These are phyloP conservation scores for Sebastes matsubarae DNA, from an alignment of 2,797 vertebrate species.

Conservation along the genomic window DNA sequence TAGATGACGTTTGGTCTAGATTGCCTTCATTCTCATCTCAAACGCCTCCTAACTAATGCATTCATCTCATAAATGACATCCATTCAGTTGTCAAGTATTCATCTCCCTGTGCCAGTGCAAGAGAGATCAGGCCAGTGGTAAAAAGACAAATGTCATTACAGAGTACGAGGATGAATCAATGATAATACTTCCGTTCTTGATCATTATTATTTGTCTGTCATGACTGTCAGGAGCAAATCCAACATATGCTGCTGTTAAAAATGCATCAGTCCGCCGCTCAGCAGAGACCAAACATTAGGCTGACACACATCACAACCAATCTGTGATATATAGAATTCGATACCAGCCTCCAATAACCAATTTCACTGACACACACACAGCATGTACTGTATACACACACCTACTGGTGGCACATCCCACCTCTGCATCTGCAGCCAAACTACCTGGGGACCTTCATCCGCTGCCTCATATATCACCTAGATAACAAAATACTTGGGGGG, in stretches of 20 bases:
- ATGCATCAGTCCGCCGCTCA: slow-evolving; percentile 30
- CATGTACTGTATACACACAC: background rate
- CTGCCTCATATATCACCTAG: slow-evolving; percentile 60
- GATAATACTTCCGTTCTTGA: background rate
- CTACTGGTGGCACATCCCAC: slow-evolving; percentile 39
- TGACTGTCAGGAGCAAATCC: slow-evolving; percentile 40
- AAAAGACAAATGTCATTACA: background rate
- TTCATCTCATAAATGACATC: too few species aligned
- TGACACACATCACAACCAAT: slow-evolving; percentile 50
- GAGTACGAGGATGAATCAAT: background rate
- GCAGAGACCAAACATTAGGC: slow-evolving; percentile 30
- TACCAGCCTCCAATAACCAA: slow-evolving; percentile 35
- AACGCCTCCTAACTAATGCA: background rate
- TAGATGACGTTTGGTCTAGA: too few species aligned
- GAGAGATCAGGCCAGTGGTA: background rate
- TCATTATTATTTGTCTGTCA: slow-evolving; percentile 18
- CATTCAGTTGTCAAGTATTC: background rate
- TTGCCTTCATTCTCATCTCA: too few species aligned
- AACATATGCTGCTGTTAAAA: slow-evolving; percentile 37
- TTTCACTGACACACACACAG: slow-evolving; percentile 26
- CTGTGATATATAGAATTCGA: slow-evolving; percentile 41
- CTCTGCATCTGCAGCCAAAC: slow-evolving; percentile 48
- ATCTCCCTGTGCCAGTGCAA: background rate
- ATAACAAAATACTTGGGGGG: slow-evolving; percentile 57
- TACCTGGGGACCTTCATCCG: slow-evolving; percentile 50